These are phyloP conservation scores for Scaptomyza tumidula DNA, from an alignment of 2,888 invertebrate genomes.

Conservation along the genomic window DNA sequence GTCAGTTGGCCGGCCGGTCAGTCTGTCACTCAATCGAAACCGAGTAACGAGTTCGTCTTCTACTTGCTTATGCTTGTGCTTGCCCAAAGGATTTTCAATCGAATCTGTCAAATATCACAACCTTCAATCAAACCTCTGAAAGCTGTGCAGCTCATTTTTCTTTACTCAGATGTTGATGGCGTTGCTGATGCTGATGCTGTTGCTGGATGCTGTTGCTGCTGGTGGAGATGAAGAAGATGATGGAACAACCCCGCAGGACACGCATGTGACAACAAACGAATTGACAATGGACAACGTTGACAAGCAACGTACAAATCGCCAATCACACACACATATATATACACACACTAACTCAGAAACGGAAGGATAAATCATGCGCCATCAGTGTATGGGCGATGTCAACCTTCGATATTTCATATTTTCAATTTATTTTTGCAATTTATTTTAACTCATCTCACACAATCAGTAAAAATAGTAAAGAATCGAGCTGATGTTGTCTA, in stretches of 20 bases:
- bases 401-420: constrained; percentile 69
- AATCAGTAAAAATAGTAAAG: constrained; percentile 3
- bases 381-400: constrained; percentile 40
- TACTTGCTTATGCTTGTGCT: constrained; percentile 36
- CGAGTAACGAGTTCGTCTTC: constrained; percentile 51
- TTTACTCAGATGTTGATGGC: constrained; percentile 34
- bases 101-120: constrained; percentile 83
- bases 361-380: constrained; percentile 70
- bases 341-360: constrained; percentile 20
- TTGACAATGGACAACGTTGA: constrained; percentile 67
- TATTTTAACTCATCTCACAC: constrained; percentile 51
- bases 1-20: constrained; percentile 60
- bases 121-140: constrained; percentile 80
- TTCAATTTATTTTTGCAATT: constrained; percentile 76
- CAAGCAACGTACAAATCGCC: constrained; percentile 56
- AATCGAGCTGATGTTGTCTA: not conserved
- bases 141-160: constrained; percentile 75
- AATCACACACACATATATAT: constrained; percentile 8
- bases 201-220: constrained; percentile 23
- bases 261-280: constrained; percentile 64
- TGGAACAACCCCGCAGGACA: constrained; percentile 65
- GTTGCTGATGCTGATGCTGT: constrained; percentile 30
- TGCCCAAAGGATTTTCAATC: constrained; percentile 80
- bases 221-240: constrained; percentile 59
- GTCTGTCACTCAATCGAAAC: constrained; percentile 67